Conservation (phyloP, 2,113 vertebrate genomes). For the Apteryx mantelli region DNA sequence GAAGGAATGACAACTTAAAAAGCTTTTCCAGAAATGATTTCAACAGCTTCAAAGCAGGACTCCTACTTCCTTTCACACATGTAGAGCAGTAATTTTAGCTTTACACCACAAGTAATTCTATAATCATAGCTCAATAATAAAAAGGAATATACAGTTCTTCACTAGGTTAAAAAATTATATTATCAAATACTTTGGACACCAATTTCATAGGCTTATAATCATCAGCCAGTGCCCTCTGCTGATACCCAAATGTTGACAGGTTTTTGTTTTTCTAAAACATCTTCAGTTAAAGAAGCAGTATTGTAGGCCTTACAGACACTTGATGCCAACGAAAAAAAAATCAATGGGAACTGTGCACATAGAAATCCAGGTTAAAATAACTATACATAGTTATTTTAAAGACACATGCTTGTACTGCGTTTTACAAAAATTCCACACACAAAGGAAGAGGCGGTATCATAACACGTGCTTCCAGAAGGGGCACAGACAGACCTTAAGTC, state of each 20-base stretch:
- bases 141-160: not conserved
- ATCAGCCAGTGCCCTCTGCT: not conserved
- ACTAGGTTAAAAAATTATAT: not conserved
- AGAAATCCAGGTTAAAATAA: not conserved
- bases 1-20: not conserved
- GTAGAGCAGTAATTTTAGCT: not conserved
- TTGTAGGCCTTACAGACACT: not conserved
- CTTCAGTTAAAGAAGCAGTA: not conserved
- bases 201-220: not conserved
- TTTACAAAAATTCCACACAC: not conserved
- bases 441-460: not conserved
- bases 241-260: not conserved
- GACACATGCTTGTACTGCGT: not conserved
- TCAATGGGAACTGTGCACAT: not conserved
- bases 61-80: not conserved
- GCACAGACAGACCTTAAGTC: not conserved
- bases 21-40: not conserved
- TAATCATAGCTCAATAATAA: not conserved
- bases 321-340: no score
- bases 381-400: not conserved
- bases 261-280: slow-evolving; percentile 60
- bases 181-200: not conserved
- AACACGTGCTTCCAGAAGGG: not conserved
- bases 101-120: not conserved
- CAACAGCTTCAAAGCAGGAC: not conserved